phyloP scores from a whole-genome alignment of 2,888 invertebrate species.

The Chymomyza procnemis region DNA sequence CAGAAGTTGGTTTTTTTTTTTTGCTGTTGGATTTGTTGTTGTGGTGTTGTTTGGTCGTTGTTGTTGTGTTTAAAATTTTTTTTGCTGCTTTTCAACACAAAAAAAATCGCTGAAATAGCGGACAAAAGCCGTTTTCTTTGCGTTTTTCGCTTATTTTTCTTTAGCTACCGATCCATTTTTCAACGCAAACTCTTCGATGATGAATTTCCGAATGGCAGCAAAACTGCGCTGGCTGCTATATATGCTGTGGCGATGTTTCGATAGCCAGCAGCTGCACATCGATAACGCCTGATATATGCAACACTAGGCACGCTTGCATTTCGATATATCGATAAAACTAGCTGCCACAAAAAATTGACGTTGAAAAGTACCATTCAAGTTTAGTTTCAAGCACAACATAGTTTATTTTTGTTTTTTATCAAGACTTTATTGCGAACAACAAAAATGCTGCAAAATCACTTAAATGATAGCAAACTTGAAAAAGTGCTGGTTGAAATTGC shows the following conservation, averaged over 20 bases:
- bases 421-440: no score
- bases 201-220: conserved; percentile 75
- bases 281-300: not conserved
- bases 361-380: not conserved
- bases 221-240: not conserved
- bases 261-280: not conserved
- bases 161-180: conserved; percentile 78
- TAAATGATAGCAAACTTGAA: not conserved
- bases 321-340: not conserved
- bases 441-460: not conserved
- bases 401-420: no score
- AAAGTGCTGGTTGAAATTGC: not conserved
- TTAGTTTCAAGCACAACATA: no score
- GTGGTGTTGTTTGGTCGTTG: conserved; percentile 57
- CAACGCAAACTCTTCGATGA: conserved; percentile 75
- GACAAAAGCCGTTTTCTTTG: conserved; percentile 79
- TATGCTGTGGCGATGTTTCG: not conserved
- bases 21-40: conserved; percentile 36
- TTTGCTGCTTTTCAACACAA: conserved; percentile 77
- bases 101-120: conserved; percentile 82
- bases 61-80: conserved; percentile 63
- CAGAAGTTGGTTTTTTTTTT: conserved; percentile 24
- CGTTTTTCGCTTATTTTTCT: conserved; percentile 76
- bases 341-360: not conserved
- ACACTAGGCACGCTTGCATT: not conserved